Percentiles rank a stretch among this genome's conserved stretches.
These are phyloP conservation scores for Conchocele bisecta DNA, from an alignment of 2,888 invertebrate species.

Conservation along the genomic window DNA sequence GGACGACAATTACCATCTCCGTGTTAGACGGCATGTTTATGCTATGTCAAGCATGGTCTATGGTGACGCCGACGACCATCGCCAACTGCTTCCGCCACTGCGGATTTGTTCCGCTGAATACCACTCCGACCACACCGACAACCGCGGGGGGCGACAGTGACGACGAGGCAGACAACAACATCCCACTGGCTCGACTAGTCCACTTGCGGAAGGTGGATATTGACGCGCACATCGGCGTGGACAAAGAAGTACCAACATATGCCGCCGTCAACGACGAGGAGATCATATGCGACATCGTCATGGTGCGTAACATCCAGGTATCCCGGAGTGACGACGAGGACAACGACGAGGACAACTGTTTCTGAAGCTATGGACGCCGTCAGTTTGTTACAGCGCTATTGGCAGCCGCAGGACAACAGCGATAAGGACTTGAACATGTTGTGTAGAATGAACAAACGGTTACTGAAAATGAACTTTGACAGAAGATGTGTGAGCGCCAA, in stretches of 20 bases:
- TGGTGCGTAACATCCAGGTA: background rate
- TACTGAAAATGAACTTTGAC: no score
- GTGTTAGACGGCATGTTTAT: slow-evolving; percentile 3
- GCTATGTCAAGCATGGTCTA: slow-evolving; percentile 1
- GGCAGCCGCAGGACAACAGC: no score
- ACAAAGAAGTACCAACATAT: background rate
- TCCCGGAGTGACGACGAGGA: background rate
- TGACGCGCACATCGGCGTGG: background rate
- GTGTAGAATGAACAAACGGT: no score
- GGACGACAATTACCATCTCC: background rate
- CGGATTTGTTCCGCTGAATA: no score
- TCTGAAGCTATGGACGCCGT: no score
- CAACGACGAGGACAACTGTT: background rate
- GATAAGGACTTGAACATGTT: no score
- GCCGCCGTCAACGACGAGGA: background rate
- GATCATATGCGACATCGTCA: background rate
- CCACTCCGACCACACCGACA: background rate
- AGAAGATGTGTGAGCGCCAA: no score
- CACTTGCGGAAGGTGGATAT: background rate
- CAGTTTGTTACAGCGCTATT: no score
- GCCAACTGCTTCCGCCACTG: slow-evolving; percentile 6
- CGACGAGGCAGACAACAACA: background rate
- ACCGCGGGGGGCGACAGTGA: no score
- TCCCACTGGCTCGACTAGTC: background rate
- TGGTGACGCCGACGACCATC: background rate